Evolutionary conservation across 2,888 invertebrate genomes (phyloP).

Genomic region (Corythucha ciliata): DNA sequence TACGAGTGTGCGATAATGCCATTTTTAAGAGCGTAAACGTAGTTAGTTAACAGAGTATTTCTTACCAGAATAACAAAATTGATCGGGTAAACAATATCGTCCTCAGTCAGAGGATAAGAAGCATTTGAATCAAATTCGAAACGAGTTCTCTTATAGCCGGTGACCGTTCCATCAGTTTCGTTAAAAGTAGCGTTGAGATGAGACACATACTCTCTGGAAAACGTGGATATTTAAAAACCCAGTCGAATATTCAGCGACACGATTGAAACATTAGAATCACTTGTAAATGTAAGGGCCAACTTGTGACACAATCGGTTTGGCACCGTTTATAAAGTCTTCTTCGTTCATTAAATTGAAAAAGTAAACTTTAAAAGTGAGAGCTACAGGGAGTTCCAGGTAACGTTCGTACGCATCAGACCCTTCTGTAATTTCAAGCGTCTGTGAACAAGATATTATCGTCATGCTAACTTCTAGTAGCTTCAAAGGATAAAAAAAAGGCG

Average conservation of each 20-base stretch:
- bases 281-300: constrained; percentile 29
- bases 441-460: no score
- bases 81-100: constrained; percentile 48
- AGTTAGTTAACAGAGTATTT: no score
- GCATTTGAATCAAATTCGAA: constrained; percentile 47
- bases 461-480: neutral
- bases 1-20: no score
- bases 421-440: constrained; percentile 25
- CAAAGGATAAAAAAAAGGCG: constrained; percentile 1
- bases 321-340: constrained; percentile 25
- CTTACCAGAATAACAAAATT: constrained; percentile 52
- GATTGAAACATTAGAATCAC: constrained; percentile 15
- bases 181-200: constrained; percentile 17
- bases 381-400: constrained; percentile 25
- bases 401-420: constrained; percentile 27
- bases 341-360: constrained; percentile 28
- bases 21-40: no score
- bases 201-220: neutral
- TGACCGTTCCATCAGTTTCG: constrained; percentile 47
- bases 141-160: constrained; percentile 46
- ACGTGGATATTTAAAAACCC: neutral
- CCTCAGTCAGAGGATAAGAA: constrained; percentile 44
- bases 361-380: constrained; percentile 26
- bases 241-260: neutral
- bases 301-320: constrained; percentile 25